phyloP scores from a whole-genome alignment of 2,888 invertebrate genomes.

The Maniola hyperantus region DNA sequence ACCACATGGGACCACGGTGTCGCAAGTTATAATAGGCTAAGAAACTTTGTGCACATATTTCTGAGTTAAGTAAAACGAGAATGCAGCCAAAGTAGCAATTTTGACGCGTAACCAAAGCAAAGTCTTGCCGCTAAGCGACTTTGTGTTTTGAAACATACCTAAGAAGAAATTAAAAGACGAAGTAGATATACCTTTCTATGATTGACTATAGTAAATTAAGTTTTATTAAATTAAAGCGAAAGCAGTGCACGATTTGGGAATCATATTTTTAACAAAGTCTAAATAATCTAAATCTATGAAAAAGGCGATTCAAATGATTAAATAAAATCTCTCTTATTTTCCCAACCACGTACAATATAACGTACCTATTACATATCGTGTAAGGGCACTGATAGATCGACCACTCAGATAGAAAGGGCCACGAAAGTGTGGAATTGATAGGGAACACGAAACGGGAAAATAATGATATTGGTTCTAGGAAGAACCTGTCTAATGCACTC shows the following conservation, averaged over 20 bases:
- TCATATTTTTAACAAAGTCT: no score
- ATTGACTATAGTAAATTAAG: no score
- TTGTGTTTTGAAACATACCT: no score
- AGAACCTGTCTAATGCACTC: neutral
- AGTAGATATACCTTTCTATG: no score
- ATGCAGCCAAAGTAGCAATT: neutral
- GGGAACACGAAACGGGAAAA: constrained; percentile 20
- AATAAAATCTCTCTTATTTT: neutral
- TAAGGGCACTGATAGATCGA: constrained; percentile 23
- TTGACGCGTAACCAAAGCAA: no score
- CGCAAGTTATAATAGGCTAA: constrained; percentile 18
- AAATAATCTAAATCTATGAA: no score
- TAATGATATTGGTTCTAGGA: constrained; percentile 22
- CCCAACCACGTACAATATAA: constrained; percentile 9
- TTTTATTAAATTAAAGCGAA: no score
- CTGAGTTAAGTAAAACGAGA: neutral
- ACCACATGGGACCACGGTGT: constrained; percentile 4
- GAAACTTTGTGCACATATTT: constrained; percentile 13
- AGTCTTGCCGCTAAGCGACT: no score
- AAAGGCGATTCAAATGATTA: neutral
- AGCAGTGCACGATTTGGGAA: no score
- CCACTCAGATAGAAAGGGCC: constrained; percentile 22
- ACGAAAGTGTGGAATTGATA: constrained; percentile 20
- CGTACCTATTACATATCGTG: neutral
- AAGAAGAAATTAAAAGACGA: no score